These are phyloP conservation scores for Anthrax anthrax DNA, from an alignment of 2,888 invertebrate species.

Conservation along the genomic window DNA sequence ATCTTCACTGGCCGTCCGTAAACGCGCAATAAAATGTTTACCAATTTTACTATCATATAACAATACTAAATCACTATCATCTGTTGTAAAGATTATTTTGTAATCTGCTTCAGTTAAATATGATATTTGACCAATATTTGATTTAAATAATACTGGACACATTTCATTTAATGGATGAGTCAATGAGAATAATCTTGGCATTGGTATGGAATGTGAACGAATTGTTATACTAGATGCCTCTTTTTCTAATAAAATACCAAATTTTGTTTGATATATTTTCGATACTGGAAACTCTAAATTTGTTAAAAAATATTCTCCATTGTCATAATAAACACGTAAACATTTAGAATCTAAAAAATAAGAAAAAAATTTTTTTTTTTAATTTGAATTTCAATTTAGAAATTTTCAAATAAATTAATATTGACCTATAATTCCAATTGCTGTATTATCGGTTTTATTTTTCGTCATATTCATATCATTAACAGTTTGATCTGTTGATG, in stretches of 20 bases:
- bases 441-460: background rate
- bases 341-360: slow-evolving; percentile 46
- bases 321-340: slow-evolving; percentile 60
- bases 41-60: slow-evolving; percentile 63
- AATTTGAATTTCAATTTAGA: background rate
- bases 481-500: slow-evolving; percentile 21
- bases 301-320: slow-evolving; percentile 70
- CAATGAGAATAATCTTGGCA: slow-evolving; percentile 73
- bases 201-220: slow-evolving; percentile 32
- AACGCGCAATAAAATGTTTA: slow-evolving; percentile 67
- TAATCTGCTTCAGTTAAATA: slow-evolving; percentile 48
- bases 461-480: background rate
- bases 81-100: slow-evolving; percentile 58
- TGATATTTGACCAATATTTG: slow-evolving; percentile 41
- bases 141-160: slow-evolving; percentile 63
- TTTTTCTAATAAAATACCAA: slow-evolving; percentile 73
- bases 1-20: slow-evolving; percentile 59
- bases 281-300: slow-evolving; percentile 69
- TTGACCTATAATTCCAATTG: slow-evolving; percentile 27
- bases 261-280: slow-evolving; percentile 70
- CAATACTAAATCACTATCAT: slow-evolving; percentile 66
- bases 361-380: background rate
- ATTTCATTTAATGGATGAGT: slow-evolving; percentile 85
- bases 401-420: background rate
- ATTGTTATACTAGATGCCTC: slow-evolving; percentile 34